These are phyloP conservation scores for Oasisia sp. DNA, from an alignment of 2,888 invertebrate species.

Conservation along the genomic window DNA sequence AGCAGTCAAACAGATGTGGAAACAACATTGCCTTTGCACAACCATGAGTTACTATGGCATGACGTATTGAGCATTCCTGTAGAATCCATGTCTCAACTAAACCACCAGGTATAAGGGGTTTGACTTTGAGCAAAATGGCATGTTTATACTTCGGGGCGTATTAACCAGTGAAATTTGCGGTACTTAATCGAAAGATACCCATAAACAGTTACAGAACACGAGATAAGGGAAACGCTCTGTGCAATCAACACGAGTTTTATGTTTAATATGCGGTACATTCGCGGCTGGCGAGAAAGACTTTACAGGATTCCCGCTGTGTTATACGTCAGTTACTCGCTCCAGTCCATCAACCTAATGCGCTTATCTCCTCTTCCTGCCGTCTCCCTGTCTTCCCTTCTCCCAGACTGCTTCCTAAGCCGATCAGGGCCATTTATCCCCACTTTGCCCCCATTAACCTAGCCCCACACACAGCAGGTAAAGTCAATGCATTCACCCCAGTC, in stretches of 20 bases:
- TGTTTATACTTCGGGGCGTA: neutral
- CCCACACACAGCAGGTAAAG: neutral
- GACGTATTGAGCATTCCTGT: too few relatives aligned
- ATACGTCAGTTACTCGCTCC: neutral
- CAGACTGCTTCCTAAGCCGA: neutral
- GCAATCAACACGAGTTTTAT: neutral
- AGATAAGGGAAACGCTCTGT: neutral
- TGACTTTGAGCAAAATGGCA: neutral
- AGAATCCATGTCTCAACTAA: too few relatives aligned
- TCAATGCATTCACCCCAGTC: neutral
- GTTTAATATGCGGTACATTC: neutral
- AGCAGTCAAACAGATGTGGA: too few relatives aligned
- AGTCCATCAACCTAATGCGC: constrained; percentile 2
- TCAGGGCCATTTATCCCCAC: neutral
- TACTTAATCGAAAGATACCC: neutral
- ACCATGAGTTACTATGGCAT: too few relatives aligned
- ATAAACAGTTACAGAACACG: neutral
- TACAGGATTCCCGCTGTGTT: neutral
- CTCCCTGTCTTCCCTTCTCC: neutral
- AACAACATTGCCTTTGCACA: too few relatives aligned
- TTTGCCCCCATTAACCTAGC: neutral
- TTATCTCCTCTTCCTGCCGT: neutral
- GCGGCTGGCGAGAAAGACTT: neutral
- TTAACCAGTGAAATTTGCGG: neutral
- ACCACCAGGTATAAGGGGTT: neutral